Percentiles rank a stretch among this genome's conserved stretches.
Evolutionary conservation across 2,113 vertebrate species (phyloP).

Genomic region (Coregonus clupeaformis): DNA sequence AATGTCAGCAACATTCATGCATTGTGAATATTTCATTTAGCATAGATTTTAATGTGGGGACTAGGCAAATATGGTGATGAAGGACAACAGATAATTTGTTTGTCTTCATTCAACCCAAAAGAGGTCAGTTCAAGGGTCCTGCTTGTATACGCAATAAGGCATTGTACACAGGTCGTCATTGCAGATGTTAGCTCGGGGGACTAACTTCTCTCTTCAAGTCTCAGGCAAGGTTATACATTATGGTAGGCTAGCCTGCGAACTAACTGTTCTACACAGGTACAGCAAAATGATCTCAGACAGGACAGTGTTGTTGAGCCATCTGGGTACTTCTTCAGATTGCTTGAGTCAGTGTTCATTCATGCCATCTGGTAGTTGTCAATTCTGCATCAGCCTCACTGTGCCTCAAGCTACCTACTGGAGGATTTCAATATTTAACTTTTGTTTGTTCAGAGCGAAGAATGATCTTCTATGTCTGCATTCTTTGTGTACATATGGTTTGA

Average conservation of each 20-base stretch:
- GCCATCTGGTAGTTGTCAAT: constrained; percentile 1
- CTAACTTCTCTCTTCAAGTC: background rate
- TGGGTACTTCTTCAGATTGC: background rate
- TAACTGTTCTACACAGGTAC: background rate
- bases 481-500: constrained; percentile 29
- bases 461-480: constrained; percentile 12
- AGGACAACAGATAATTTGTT: too few relatives aligned
- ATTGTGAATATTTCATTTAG: too few relatives aligned
- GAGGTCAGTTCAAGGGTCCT: background rate
- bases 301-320: background rate
- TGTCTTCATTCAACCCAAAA: too few relatives aligned
- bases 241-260: background rate
- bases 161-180: background rate
- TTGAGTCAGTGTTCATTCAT: background rate
- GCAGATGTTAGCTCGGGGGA: background rate
- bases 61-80: too few relatives aligned
- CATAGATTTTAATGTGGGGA: too few relatives aligned
- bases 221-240: background rate
- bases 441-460: constrained; percentile 26
- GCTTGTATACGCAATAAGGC: background rate
- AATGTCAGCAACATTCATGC: background rate
- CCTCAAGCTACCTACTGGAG: constrained; percentile 9
- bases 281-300: too few relatives aligned
- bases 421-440: constrained; percentile 19
- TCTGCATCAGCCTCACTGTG: background rate